Conservation (phyloP, 2,797 vertebrate species). For the Sebastes alutus region DNA sequence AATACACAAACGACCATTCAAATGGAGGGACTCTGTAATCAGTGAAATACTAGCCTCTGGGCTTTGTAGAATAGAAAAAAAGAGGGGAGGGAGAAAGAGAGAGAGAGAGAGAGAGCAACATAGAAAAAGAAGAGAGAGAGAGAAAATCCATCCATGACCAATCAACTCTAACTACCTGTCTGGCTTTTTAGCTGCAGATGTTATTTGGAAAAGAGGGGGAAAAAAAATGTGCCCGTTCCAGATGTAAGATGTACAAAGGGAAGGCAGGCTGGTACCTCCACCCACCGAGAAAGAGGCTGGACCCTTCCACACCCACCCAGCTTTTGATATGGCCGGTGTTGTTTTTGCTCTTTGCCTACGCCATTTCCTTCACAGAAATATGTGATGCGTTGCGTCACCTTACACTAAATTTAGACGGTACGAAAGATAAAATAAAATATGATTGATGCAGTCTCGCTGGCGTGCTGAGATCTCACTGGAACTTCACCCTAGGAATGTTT, state of each 20-base stretch:
- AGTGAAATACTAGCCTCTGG: conserved; percentile 88
- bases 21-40: conserved; percentile 88
- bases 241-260: conserved; percentile 77
- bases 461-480: background rate
- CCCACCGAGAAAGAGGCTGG: conserved; percentile 53
- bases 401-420: conserved; percentile 33
- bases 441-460: conserved; percentile 32
- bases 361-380: conserved; percentile 49
- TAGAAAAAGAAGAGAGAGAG: conserved; percentile 57
- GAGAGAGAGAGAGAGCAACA: conserved; percentile 48
- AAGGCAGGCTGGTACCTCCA: conserved; percentile 78
- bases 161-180: conserved; percentile 88
- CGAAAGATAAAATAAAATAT: conserved; percentile 41
- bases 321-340: conserved; percentile 59
- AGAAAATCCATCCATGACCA: conserved; percentile 85
- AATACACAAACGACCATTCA: conserved; percentile 90
- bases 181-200: conserved; percentile 85
- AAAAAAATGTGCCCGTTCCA: conserved; percentile 70
- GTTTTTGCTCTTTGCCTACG: conserved; percentile 40
- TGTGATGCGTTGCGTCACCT: conserved; percentile 47
- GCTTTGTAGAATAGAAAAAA: conserved; percentile 76
- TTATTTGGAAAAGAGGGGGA: conserved; percentile 71
- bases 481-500: conserved; percentile 2
- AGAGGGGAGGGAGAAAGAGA: conserved; percentile 14
- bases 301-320: conserved; percentile 63